phyloP scores from a whole-genome alignment of 1,140 invertebrate species.

The Drosophila sucinea region DNA sequence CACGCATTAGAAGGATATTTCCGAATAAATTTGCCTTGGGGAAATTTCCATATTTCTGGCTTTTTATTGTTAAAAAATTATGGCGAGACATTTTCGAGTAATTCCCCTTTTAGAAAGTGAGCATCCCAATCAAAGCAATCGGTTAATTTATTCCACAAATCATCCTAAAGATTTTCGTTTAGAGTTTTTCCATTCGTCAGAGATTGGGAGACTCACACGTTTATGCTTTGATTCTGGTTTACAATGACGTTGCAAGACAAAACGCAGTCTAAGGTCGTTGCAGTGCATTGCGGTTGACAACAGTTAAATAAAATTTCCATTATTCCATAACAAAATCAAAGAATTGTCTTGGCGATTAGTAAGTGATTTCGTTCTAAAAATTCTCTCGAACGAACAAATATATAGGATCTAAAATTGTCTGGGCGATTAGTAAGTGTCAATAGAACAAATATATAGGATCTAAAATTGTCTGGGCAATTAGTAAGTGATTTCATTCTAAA shows the following conservation, averaged over 20 bases:
- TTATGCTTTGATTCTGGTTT: not conserved
- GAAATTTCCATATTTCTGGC: no score
- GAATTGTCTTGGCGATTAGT: not conserved
- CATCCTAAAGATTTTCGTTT: not conserved
- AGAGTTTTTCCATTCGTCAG: not conserved
- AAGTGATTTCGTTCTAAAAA: not conserved
- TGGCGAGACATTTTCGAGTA: no score
- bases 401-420: not conserved
- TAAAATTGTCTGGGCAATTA: not conserved
- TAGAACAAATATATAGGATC: no score
- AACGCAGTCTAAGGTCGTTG: not conserved
- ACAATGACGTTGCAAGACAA: not conserved
- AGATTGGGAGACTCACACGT: not conserved
- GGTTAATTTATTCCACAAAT: not conserved
- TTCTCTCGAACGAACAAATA: no score
- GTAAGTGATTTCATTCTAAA: not conserved
- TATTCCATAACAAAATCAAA: no score
- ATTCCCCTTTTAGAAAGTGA: not conserved
- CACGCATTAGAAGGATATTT: no score
- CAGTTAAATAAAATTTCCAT: not conserved
- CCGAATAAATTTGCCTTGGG: no score
- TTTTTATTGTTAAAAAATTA: no score
- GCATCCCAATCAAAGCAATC: not conserved
- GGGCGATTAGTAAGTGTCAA: not conserved
- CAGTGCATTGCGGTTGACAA: not conserved